Conservation (phyloP, 2,113 vertebrate genomes). For the Protobothrops mucrosquamatus region DNA sequence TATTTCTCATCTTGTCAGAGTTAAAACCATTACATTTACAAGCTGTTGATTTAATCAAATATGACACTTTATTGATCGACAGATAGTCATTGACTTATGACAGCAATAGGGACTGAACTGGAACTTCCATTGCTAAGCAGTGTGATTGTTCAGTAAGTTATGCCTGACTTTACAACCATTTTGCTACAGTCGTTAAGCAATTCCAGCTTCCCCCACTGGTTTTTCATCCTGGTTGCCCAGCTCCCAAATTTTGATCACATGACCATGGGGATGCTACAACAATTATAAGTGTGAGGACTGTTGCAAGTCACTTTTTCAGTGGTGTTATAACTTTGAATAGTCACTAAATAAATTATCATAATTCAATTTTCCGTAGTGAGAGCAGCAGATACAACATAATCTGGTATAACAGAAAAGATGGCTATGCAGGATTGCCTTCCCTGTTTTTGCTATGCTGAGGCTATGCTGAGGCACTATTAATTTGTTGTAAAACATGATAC, state of each 20-base stretch:
- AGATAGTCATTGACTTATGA: not conserved
- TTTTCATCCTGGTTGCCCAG: not conserved
- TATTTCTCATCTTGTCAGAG: not conserved
- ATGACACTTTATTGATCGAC: not conserved
- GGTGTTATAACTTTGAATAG: not conserved
- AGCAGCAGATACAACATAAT: not conserved
- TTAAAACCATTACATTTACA: not conserved
- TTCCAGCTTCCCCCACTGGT: not conserved
- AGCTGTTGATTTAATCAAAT: slow-evolving; percentile 28
- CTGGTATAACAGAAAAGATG: not conserved
- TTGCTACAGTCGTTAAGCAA: not conserved
- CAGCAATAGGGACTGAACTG: not conserved
- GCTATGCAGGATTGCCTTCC: not conserved
- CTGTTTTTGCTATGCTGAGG: slow-evolving; percentile 15
- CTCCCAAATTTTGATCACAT: not conserved
- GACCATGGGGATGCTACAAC: not conserved
- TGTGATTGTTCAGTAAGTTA: not conserved
- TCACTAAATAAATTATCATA: not conserved
- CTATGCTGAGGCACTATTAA: not conserved
- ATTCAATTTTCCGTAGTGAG: not conserved
- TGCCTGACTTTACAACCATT: not conserved
- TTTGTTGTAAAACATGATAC: slow-evolving; percentile 20
- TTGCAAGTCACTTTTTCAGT: not conserved
- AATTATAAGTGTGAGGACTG: not conserved
- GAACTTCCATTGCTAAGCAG: not conserved